These are phyloP conservation scores for Paratrypauchen microcephalus DNA, from an alignment of 2,797 vertebrate genomes.

Conservation along the genomic window DNA sequence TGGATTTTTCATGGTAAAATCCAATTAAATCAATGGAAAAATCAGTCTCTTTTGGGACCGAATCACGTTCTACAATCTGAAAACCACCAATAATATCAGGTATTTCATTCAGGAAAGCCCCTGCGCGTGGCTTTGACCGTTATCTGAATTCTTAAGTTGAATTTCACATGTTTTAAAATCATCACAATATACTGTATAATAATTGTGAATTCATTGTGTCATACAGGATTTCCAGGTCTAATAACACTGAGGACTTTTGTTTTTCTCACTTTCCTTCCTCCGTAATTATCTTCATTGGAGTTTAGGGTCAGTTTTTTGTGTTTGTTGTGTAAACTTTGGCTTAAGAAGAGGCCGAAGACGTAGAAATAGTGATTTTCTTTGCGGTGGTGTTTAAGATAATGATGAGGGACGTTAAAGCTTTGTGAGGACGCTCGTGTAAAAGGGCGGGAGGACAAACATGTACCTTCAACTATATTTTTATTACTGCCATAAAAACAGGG, in stretches of 20 bases:
- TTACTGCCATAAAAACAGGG: slow-evolving; percentile 73
- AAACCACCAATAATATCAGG: too few relatives aligned
- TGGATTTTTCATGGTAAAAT: too few relatives aligned
- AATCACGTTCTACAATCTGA: too few relatives aligned
- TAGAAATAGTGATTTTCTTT: background rate
- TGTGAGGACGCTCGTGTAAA: slow-evolving; percentile 33
- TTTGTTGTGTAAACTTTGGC: background rate
- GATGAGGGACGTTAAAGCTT: background rate
- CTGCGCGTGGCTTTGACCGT: background rate
- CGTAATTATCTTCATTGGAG: slow-evolving; percentile 48
- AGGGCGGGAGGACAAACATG: slow-evolving; percentile 29
- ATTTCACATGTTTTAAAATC: background rate
- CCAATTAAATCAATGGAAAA: too few relatives aligned
- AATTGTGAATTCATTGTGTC: background rate
- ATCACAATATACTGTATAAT: background rate
- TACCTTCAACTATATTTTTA: slow-evolving; percentile 60
- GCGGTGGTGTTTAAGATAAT: slow-evolving; percentile 7
- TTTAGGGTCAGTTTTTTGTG: slow-evolving; percentile 46
- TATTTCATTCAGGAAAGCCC: background rate
- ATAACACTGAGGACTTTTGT: background rate
- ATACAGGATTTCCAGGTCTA: background rate
- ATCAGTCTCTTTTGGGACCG: too few relatives aligned
- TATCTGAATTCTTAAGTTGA: too few relatives aligned
- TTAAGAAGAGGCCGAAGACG: background rate
- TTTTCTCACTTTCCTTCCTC: slow-evolving; percentile 18